A percentile compares a stretch with the other conserved stretches of the same genome.
These are phyloP conservation scores for Coptotermes formosanus DNA, from an alignment of 1,140 invertebrate species.

Conservation along the genomic window DNA sequence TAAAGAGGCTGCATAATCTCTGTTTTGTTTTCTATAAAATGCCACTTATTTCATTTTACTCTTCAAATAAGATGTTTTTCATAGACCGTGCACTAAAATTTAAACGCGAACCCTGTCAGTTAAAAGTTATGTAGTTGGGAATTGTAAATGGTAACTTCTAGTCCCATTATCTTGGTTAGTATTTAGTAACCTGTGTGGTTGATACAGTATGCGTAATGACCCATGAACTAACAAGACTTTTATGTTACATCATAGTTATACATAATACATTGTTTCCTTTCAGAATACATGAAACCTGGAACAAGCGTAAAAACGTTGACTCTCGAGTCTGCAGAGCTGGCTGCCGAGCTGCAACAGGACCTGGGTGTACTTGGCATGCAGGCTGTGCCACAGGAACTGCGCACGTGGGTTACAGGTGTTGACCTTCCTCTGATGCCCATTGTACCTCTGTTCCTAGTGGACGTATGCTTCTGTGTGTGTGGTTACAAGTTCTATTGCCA, in stretches of 20 bases:
- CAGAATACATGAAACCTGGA: constrained; percentile 47
- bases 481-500: constrained; percentile 51
- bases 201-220: no score
- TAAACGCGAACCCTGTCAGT: no score
- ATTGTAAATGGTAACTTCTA: no score
- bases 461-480: constrained; percentile 51
- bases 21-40: no score
- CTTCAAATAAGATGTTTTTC: no score
- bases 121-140: no score
- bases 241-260: background rate
- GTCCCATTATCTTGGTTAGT: no score
- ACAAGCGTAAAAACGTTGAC: constrained; percentile 47
- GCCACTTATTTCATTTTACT: no score
- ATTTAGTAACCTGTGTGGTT: no score
- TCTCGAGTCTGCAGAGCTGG: constrained; percentile 42
- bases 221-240: no score
- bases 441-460: constrained; percentile 43
- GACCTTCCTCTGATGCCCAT: constrained; percentile 47
- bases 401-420: constrained; percentile 39
- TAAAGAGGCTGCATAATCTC: no score
- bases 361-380: constrained; percentile 48
- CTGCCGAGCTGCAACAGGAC: constrained; percentile 45
- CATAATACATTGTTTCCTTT: constrained; percentile 24
- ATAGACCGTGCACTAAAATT: no score
- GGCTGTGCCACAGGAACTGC: constrained; percentile 47